Evolutionary conservation across 2,113 vertebrate species (phyloP).

Genomic region (Aythya baeri): DNA sequence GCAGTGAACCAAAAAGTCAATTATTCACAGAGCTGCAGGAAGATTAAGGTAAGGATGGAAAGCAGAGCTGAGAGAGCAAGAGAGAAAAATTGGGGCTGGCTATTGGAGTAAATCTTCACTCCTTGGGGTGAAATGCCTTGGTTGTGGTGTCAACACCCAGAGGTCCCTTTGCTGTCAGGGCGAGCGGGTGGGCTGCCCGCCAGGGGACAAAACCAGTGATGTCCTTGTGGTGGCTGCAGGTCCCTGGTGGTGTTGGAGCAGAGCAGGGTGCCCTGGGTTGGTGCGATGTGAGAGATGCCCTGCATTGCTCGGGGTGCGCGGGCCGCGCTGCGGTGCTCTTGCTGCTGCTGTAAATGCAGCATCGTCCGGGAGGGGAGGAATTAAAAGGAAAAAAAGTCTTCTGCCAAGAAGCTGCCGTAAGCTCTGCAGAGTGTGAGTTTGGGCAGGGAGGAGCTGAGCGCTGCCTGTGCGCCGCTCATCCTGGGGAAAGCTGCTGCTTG

Average conservation of each 20-base stretch:
- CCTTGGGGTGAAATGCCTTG: neutral
- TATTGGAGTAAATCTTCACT: neutral
- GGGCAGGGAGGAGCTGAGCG: constrained; percentile 11
- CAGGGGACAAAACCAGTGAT: neutral
- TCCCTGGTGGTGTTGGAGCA: neutral
- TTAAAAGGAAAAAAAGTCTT: neutral
- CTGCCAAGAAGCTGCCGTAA: constrained; percentile 54
- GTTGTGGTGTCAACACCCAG: neutral
- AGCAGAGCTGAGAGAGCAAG: constrained; percentile 10
- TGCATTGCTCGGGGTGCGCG: fast-evolving
- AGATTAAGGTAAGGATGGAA: constrained; percentile 50
- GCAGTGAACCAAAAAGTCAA: constrained; percentile 59
- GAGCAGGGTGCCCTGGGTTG: neutral
- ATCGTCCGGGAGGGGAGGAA: neutral
- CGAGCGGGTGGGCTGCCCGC: fast-evolving
- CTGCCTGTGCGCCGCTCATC: neutral
- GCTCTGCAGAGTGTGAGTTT: constrained; percentile 44
- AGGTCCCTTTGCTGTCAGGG: neutral
- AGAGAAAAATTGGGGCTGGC: constrained; percentile 3
- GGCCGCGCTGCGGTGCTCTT: neutral
- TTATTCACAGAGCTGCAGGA: constrained; percentile 51
- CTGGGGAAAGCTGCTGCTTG: constrained; percentile 1
- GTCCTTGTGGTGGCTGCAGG: neutral
- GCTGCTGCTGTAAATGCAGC: constrained; percentile 11
- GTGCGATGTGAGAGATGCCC: neutral